Evolutionary conservation across 2,888 invertebrate species (phyloP), one percentile per base, ranked within the genome.

Genomic region (Acanthosepion pharaonis): DNA sequence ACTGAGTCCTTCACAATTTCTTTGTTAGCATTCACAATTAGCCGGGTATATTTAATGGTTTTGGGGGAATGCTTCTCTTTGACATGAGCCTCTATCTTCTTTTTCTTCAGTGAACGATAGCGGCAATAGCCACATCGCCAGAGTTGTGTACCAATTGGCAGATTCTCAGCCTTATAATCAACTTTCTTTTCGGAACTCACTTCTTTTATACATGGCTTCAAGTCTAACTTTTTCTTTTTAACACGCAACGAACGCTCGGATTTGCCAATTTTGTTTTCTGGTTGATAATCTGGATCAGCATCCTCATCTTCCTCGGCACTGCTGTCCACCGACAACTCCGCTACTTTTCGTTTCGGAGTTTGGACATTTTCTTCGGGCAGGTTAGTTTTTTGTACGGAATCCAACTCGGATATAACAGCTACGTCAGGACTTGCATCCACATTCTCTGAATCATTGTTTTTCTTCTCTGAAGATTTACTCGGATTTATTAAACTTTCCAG

Each of bases 121-220:
- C 95, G 95, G 94, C 97, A 97, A 95, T 96, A 96, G 23, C 96
- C 96, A 96, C 97, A 97, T 94, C 96, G 96, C 96, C 96, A 97
- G 94, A 96, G 96, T 28, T 96, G 95, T 5, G 25, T 51, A 51
- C 93, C 93, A 23, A n/a, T n/a, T 28, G 93, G n/a, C 15, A 93
- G 93, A 15, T 53, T 51, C 18, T 48, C n/a, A 28, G 6, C 49
- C 8, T 49, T 18, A 33, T 28, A 78, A 78, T 33, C 15, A 11
- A 15, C n/a, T n/a, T 78, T 78, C 48, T 48, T 92, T 49, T 51
- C 23, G 5, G 28, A 1, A 8, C 0, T 6, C 15, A n/a, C 15
- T 15, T 49, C 28, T 28, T 93, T 51, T 0, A 6, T 23, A n/a
- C 9, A 11, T 6, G 28, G 0, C 28, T 49, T 93, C 28, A 23